These are phyloP conservation scores for Ctenoplectra terminalis DNA, from an alignment of 1,140 invertebrate genomes.

Conservation along the genomic window DNA sequence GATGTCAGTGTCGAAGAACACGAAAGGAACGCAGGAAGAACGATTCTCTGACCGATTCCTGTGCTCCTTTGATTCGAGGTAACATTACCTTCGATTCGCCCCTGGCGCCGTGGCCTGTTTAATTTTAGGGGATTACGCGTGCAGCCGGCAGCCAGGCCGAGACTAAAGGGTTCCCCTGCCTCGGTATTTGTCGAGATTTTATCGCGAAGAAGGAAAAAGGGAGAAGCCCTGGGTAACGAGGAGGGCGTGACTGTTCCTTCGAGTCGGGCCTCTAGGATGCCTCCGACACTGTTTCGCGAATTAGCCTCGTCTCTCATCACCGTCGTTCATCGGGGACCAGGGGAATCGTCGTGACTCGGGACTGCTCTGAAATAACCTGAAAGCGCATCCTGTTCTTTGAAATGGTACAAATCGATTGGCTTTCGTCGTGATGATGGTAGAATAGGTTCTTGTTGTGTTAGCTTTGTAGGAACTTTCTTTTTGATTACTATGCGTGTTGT, in stretches of 20 bases:
- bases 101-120: conserved; percentile 68
- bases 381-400: conserved; percentile 16
- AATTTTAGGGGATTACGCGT: conserved; percentile 73
- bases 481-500: no score
- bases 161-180: conserved; percentile 63
- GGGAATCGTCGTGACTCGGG: conserved; percentile 50
- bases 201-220: conserved; percentile 58
- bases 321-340: conserved; percentile 47
- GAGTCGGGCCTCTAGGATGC: conserved; percentile 62
- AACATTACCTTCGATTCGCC: conserved; percentile 54
- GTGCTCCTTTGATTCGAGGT: no score
- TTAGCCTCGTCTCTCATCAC: conserved; percentile 63
- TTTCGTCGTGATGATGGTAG: not conserved
- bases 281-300: conserved; percentile 69
- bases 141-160: conserved; percentile 66
- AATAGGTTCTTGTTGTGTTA: not conserved
- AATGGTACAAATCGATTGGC: not conserved
- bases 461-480: not conserved
- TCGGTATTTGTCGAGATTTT: conserved; percentile 73
- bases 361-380: conserved; percentile 34
- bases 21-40: not conserved
- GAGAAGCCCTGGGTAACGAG: conserved; percentile 62
- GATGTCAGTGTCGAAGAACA: conserved; percentile 25
- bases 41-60: not conserved
- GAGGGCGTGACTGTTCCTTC: conserved; percentile 66